Base-by-base conservation (phyloP, 2,888 invertebrate genomes). In the Leptogaster cylindrica region DNA sequence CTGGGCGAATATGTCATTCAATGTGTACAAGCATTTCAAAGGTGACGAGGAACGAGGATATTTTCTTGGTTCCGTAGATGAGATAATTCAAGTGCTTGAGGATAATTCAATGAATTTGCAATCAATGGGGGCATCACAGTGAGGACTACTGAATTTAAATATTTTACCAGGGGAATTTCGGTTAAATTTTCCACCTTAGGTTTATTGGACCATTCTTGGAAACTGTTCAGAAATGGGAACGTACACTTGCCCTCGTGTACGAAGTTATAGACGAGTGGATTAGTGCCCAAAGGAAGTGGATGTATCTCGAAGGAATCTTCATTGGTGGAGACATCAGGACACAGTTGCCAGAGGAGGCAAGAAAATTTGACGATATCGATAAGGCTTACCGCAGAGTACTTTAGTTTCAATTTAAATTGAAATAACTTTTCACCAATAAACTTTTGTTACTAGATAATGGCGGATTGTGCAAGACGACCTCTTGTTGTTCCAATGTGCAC, bases 251-350 rank as follows among this genome's bases (percentile, higher is more conserved):
- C 0, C 84, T 87, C 6, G 90, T 95, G 68, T 89, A 90, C 0
- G 94, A 95, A 79, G 92, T 95, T 4, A 86, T 95, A 2, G 94
- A 94, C 68, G 90, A 90, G 72, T 96, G 95, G 95, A 82, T 91
- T 77, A 85, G 87, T 2, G 89, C 92, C 2, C 96, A 96, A 77
- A 84, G 90, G 67, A 95, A 93, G 78, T 96, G 96, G 95, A 83
- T 95, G 71, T 94, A 96, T 76, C 82, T 96, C 71, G 95, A 95
- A 77, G 94, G 94, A 0, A 95, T 96, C 70, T 96, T 95, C 77
- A 88, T 94, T 1, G 93, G 92, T 0, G 93, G 93, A 3, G 95
- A 95, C 76, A 95, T 96, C 71, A 84, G 94, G 55, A 81, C 86
- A 0, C 95, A 95, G 76, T 81, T 96, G 63, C 94, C 95, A 0